A percentile compares a stretch with the other conserved stretches of the same genome.
Evolutionary conservation across 35 echinoderm and acorn worm species (phyloP).

Genomic region (Heliocidaris erythrogramma): DNA sequence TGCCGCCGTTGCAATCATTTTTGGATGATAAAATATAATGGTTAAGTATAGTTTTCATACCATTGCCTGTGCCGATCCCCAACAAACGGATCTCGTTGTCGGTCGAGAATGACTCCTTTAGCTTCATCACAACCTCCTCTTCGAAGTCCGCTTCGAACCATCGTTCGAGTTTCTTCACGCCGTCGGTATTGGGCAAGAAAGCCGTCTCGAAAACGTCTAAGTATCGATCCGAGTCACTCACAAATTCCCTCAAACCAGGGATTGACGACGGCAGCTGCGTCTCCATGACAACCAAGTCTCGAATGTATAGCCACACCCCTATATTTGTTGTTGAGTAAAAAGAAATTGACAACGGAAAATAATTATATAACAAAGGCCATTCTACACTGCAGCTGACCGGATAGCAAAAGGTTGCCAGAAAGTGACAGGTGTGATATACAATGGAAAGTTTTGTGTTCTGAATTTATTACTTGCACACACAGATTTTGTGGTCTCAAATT

Average conservation of each 20-base stretch:
- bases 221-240: neutral
- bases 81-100: neutral
- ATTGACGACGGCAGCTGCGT: neutral
- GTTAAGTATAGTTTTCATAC: neutral
- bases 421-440: no score
- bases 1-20: no score
- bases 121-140: neutral
- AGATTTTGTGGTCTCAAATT: no score
- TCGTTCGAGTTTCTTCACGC: neutral
- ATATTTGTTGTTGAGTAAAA: no score
- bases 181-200: neutral
- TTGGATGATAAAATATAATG: no score
- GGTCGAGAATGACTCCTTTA: neutral
- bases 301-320: no score
- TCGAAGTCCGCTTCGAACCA: neutral
- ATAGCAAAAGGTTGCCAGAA: no score
- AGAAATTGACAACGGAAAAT: no score
- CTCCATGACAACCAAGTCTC: neutral
- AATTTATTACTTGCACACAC: no score
- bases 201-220: neutral
- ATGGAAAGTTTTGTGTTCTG: no score
- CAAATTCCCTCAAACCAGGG: neutral
- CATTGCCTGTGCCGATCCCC: neutral
- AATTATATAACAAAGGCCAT: no score
- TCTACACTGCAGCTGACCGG: no score